Base-by-base conservation (phyloP, 1,140 invertebrate genomes). In the Drosophila pallidifrons region DNA sequence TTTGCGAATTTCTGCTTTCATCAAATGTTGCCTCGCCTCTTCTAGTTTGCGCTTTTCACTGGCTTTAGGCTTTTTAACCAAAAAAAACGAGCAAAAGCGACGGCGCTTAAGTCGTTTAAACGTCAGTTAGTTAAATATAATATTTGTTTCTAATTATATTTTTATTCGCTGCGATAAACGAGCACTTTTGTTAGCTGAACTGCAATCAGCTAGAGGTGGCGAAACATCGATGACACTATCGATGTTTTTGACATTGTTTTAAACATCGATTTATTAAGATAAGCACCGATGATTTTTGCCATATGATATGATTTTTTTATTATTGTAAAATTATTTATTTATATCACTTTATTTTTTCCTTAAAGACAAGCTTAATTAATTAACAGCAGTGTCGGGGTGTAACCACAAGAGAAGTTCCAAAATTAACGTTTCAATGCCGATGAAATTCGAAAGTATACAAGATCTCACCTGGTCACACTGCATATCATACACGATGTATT, bases 121-220 rank as follows among this genome's bases (percentile, higher is more conserved):
- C 54, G 63, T 75, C 58, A 47, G 58, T 75, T 46, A 47, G 58
- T 59, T 57, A 67, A 73, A 64, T 77, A 68, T 63, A 67, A 65
- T 54, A 74, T 69, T 54, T 68, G 66, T 75, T 69, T 32, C 71
- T 69, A 75, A 75, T 70, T 69, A 69, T 75, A 70, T 75, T 75
- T 75, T 75, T 75, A 69, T 75, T 75, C 66, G 72, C 72, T 75
- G 72, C 72, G 71, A 69, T 25, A 74, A 74, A 74, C 71, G 72
- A 75, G 54, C 72, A 75, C 72, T 70, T 70, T 68, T 63, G 15
- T 75, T 74, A 75, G 72, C 55, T 75, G 72, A 75, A 75, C 72
- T 75, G 72, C 66, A 75, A 74, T 74, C 71, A 69, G 60, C 65
- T 38, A 38, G 35, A 10, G 35, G 35, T 38, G 35, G 35, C 3